Evolutionary conservation across 1,140 invertebrate genomes (phyloP).

Genomic region (Neodiprion virginianus): DNA sequence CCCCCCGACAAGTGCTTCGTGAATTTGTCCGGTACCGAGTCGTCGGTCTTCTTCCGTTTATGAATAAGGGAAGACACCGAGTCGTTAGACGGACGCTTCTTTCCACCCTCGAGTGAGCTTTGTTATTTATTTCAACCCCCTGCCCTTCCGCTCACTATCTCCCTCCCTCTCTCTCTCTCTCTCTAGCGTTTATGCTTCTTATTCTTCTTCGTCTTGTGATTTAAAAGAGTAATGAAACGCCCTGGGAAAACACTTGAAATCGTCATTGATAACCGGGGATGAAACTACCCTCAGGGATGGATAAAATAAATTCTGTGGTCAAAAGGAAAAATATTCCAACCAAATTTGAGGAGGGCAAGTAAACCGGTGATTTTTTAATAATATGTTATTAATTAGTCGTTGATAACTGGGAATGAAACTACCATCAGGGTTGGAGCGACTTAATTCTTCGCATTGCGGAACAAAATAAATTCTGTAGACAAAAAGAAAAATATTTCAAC

Average conservation of each 20-base stretch:
- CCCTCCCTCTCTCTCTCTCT: no score
- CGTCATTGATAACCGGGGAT: not conserved
- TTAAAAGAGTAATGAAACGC: not conserved
- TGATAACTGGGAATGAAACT: no score
- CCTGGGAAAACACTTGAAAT: not conserved
- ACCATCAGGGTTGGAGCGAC: no score
- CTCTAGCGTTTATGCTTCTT: no score
- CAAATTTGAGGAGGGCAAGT: no score
- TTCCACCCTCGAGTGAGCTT: not conserved
- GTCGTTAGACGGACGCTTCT: not conserved
- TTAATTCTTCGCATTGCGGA: no score
- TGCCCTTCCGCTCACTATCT: not conserved
- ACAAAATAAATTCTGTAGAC: no score
- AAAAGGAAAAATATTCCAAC: no score
- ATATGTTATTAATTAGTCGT: no score
- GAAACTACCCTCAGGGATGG: not conserved
- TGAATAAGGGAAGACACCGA: constrained; percentile 3
- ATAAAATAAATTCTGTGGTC: no score
- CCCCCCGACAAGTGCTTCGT: not conserved
- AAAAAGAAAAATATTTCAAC: no score
- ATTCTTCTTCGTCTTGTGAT: not conserved
- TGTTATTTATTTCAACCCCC: not conserved
- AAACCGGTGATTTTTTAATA: no score
- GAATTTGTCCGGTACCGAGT: constrained; percentile 1
- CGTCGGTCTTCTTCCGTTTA: not conserved